A percentile compares a stretch with the other conserved stretches of the same genome.
Evolutionary conservation across 2,888 invertebrate species (phyloP).

Genomic region (Caenorhabditis parvicauda): DNA sequence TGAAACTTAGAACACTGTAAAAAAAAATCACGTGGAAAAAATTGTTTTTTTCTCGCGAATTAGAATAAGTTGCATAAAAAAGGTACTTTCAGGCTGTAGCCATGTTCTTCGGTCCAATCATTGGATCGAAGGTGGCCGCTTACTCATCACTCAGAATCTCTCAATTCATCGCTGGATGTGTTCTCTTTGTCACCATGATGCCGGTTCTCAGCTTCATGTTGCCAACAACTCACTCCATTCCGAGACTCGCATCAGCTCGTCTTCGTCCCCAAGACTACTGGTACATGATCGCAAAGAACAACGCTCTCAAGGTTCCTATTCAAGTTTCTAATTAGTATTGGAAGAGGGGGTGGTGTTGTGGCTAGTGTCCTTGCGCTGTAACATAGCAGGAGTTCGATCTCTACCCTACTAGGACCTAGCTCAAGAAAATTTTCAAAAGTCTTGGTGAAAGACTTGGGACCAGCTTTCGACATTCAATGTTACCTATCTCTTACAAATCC

Average conservation of each 20-base stretch:
- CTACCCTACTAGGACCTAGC: too few relatives aligned
- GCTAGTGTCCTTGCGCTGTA: too few relatives aligned
- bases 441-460: too few relatives aligned
- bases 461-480: too few relatives aligned
- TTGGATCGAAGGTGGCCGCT: constrained; percentile 58
- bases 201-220: constrained; percentile 56
- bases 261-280: constrained; percentile 61
- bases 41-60: too few relatives aligned
- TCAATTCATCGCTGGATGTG: constrained; percentile 50
- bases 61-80: too few relatives aligned
- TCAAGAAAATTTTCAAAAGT: too few relatives aligned
- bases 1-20: not conserved
- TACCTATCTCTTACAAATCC: too few relatives aligned
- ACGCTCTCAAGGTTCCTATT: constrained; percentile 15
- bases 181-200: constrained; percentile 45
- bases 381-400: too few relatives aligned
- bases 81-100: constrained; percentile 41
- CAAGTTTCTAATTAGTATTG: not conserved
- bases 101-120: constrained; percentile 55
- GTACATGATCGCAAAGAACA: constrained; percentile 56
- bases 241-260: constrained; percentile 56
- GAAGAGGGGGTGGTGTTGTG: too few relatives aligned
- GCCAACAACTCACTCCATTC: constrained; percentile 61
- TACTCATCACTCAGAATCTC: constrained; percentile 54
- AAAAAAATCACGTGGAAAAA: too few relatives aligned